These are phyloP conservation scores for Electrona antarctica DNA, from an alignment of 2,113 vertebrate species.

Conservation along the genomic window DNA sequence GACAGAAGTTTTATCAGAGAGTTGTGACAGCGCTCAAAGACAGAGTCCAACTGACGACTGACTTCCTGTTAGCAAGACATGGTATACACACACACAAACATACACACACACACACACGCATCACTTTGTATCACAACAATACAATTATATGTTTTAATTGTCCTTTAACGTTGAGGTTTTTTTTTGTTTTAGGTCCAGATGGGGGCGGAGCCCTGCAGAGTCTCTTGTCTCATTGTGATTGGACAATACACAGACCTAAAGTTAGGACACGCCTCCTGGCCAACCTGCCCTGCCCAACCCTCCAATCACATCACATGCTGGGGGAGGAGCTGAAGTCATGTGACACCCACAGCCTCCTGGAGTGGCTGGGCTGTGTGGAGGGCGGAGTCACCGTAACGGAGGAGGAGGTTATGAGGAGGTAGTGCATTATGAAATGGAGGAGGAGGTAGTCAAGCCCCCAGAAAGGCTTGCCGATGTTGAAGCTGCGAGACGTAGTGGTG, in stretches of 20 bases:
- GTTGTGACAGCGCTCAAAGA: constrained; percentile 85
- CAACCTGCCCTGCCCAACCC: constrained; percentile 78
- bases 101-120: no score
- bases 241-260: constrained; percentile 78
- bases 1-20: constrained; percentile 82
- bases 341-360: constrained; percentile 81
- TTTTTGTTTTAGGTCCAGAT: constrained; percentile 21
- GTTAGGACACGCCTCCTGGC: constrained; percentile 64
- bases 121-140: no score
- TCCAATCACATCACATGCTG: constrained; percentile 68
- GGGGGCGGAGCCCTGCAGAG: constrained; percentile 73
- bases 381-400: constrained; percentile 71
- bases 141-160: no score
- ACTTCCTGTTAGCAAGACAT: constrained; percentile 81
- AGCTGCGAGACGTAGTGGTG: no score
- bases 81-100: no score
- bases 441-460: no score
- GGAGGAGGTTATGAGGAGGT: constrained; percentile 48
- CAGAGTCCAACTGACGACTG: constrained; percentile 82
- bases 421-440: no score
- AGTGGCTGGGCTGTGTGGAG: constrained; percentile 90
- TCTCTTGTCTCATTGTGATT: constrained; percentile 82
- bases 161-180: not conserved
- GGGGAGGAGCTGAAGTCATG: constrained; percentile 72
- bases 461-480: no score